Evolutionary conservation across 2,888 invertebrate species (phyloP).

Genomic region (Smittia aterrima): DNA sequence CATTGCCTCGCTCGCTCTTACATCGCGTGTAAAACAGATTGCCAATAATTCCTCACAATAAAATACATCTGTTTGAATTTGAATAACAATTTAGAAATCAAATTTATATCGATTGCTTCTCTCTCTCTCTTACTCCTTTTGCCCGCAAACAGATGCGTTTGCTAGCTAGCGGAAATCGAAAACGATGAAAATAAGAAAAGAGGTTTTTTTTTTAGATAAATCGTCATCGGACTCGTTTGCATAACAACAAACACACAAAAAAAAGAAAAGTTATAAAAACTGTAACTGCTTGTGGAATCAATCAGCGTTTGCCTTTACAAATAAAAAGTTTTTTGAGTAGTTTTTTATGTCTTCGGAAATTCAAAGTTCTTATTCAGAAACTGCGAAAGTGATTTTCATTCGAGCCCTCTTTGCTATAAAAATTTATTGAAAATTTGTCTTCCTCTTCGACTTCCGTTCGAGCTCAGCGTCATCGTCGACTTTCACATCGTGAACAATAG

Average conservation of each 20-base stretch:
- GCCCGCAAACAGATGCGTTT: constrained; percentile 3
- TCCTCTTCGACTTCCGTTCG: constrained; percentile 5
- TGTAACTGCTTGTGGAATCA: not conserved
- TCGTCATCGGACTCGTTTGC: constrained; percentile 1
- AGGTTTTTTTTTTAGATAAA: not conserved
- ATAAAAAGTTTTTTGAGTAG: not conserved
- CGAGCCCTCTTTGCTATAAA: not conserved
- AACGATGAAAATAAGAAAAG: not conserved
- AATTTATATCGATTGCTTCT: constrained; percentile 11
- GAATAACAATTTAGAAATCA: constrained; percentile 28
- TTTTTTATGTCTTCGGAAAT: not conserved
- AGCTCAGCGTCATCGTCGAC: not conserved
- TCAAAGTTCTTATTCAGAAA: not conserved
- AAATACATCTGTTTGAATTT: constrained; percentile 39
- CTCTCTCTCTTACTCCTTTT: not conserved
- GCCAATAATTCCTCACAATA: constrained; percentile 32
- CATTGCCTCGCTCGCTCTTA: constrained; percentile 1
- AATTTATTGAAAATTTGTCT: constrained; percentile 5
- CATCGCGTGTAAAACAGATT: constrained; percentile 32
- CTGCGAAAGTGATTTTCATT: not conserved
- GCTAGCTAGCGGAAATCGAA: constrained; percentile 15
- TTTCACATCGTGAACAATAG: not conserved
- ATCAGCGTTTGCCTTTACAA: not conserved
- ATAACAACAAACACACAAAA: not conserved
- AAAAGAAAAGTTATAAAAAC: not conserved